Base-by-base conservation (phyloP, 2,113 vertebrate genomes). In the Callionymus lyra region DNA sequence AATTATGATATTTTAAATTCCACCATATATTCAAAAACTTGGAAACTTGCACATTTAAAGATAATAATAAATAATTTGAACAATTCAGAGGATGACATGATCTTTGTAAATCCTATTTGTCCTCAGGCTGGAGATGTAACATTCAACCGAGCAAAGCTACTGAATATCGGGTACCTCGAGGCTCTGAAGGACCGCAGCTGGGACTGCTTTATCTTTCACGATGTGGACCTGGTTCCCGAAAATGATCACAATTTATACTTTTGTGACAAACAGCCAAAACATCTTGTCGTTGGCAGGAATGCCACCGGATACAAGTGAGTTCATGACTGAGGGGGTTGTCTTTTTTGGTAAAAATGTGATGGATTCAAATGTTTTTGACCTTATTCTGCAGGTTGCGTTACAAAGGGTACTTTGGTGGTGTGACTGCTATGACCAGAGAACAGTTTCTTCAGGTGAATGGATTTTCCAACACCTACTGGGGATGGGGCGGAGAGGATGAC, bases 401-500 rank as follows among this genome's bases (percentile, higher is more conserved):
- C 75, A 81, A 70, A 42, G 90, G 89, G 9, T 97, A 98, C 80
- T 99, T 99, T 76, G 95, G 95, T 56, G 95, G 94, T 31, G 95
- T 97, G 48, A 92, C 93, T 21, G 95, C 93, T 38, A 74, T 99
- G 84, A 91, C 85, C 47, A 86, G 63, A 78, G 85, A 92, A 2
- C 95, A 99, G 36, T 97, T 99, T 80, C 60, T 53, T 52, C 81
- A 77, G 77, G 90, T 98, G 42, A 99, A 99, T 56, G 95, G 95
- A 65, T 99, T 98, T 76, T 91, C 95, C 31, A 99, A 99, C 85
- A 85, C 59, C 38, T 99, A 98, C 85, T 98, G 95, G 95, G 95
- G 95, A 34, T 99, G 95, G 94, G 95, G 95, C 35, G 94, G 89
- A 64, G 95, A 99, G 79, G 95, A 99, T n/a, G 94, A 99, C 2